Percentiles rank a stretch among this genome's conserved stretches.
Evolutionary conservation across 1,140 invertebrate species (phyloP).

Genomic region (Hyphantria cunea): DNA sequence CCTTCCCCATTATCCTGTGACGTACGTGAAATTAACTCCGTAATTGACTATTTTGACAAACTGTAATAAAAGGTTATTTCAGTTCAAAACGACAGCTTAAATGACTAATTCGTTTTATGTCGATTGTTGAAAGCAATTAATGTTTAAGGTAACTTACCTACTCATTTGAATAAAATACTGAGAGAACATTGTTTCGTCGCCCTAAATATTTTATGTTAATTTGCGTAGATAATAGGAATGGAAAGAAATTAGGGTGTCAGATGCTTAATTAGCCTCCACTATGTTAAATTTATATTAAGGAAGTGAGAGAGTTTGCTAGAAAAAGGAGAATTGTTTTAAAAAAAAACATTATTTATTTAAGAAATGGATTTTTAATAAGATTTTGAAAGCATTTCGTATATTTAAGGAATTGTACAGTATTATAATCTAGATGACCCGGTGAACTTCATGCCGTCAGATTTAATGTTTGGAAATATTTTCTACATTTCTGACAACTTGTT

Average conservation of each 20-base stretch:
- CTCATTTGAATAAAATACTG: neutral
- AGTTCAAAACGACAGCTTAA: neutral
- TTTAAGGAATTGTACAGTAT: too few species aligned
- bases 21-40: slow-evolving; percentile 16
- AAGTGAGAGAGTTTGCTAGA: too few species aligned
- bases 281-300: neutral
- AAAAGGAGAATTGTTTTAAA: too few species aligned
- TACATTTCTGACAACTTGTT: too few species aligned
- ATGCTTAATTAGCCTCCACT: neutral
- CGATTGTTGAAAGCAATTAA: slow-evolving; percentile 3
- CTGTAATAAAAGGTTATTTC: slow-evolving; percentile 23
- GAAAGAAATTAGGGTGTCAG: slow-evolving; percentile 1
- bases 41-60: slow-evolving; percentile 24
- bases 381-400: neutral
- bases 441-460: too few species aligned
- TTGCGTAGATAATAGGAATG: neutral
- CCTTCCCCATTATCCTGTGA: too few species aligned
- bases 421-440: too few species aligned
- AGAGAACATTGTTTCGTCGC: too few species aligned
- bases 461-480: too few species aligned
- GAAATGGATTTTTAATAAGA: neutral
- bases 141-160: slow-evolving; percentile 2
- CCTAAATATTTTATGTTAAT: slow-evolving; percentile 4
- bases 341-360: neutral
- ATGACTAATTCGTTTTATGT: slow-evolving; percentile 13